Evolutionary conservation across 2,888 invertebrate genomes (phyloP), one percentile per base, ranked within the genome.

Genomic region (Acleris sparsana): DNA sequence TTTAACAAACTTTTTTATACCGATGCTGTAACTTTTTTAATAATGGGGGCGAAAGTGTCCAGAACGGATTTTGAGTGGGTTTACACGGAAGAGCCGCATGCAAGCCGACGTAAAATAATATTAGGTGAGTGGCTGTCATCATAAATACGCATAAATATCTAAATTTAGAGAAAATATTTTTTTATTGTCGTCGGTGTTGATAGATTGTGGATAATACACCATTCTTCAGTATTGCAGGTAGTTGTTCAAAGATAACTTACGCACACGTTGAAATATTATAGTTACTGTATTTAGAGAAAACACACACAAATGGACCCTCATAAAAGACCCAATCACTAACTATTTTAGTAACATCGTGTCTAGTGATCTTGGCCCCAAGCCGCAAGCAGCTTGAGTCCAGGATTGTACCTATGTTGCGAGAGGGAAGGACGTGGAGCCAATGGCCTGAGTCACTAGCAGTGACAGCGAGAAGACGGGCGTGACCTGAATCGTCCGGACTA

Each of bases 41-140:
- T 81, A 76, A 99, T 99, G 99, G 99, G 99, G 69, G 97, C 98
- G 75, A 95, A 95, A 80, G 98, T 99, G 53, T 97, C 99, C 22
- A 95, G 98, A 79, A 96, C 95, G 1, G 99, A 99, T 92, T 99
- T 99, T 83, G 99, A 99, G 86, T 99, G 99, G 99, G 95, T 95
- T 49, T 98, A 98, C 79, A 98, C 97, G 0, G 99, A 99, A 82
- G 99, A 99, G 85, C 99, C 99, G 11, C 99, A 99, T 87, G 99
- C 99, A 6, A 96, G 96, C 67, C 94, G 99, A 69, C 94, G 99
- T 70, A 98, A 97, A 93, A 94, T 97, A 77, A 99, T 99, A 83
- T 93, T 99, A 82, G 96, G 97, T 97, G 94, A 75, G 86, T 82
- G 69, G 29, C 67, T 68, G 33, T 9, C 29, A 61, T 65, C 70